Evolutionary conservation across 2,113 vertebrate species (phyloP).

Genomic region (Gymnogyps californianus): DNA sequence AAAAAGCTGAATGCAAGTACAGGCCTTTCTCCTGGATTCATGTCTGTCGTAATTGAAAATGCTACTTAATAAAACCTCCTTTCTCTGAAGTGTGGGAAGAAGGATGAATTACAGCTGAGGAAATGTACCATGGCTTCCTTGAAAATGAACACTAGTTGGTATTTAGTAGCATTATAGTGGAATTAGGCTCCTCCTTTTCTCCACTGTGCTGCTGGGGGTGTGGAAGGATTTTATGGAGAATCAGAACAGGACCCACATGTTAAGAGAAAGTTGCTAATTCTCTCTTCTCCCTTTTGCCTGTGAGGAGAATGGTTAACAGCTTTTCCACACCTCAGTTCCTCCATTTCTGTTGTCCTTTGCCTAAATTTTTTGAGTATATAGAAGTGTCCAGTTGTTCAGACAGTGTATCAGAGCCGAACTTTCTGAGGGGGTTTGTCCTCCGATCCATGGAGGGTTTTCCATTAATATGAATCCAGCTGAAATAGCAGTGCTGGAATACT

Average conservation of each 20-base stretch:
- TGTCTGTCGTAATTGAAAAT: background rate
- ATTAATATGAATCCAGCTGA: background rate
- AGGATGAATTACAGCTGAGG: constrained; percentile 9
- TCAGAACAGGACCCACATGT: background rate
- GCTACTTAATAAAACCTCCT: constrained; percentile 32
- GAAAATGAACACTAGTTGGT: background rate
- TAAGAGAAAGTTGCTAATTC: background rate
- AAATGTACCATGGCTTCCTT: background rate
- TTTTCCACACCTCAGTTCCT: background rate
- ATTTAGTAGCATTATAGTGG: background rate
- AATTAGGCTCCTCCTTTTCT: background rate
- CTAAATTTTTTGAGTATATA: background rate
- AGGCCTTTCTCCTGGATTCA: background rate
- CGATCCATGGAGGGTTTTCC: background rate
- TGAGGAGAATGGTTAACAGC: background rate
- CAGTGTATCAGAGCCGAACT: background rate
- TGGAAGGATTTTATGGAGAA: background rate
- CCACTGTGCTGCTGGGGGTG: background rate
- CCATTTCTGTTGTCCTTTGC: background rate
- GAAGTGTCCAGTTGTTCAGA: background rate
- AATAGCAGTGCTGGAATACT: background rate
- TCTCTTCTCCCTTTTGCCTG: background rate
- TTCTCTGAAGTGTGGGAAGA: background rate
- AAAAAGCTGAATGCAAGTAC: background rate
- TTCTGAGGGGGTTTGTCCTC: background rate